A percentile compares a stretch with the other conserved stretches of the same genome.
Conservation (phyloP, 1,140 invertebrate species). For the Diploscapter pachys region DNA sequence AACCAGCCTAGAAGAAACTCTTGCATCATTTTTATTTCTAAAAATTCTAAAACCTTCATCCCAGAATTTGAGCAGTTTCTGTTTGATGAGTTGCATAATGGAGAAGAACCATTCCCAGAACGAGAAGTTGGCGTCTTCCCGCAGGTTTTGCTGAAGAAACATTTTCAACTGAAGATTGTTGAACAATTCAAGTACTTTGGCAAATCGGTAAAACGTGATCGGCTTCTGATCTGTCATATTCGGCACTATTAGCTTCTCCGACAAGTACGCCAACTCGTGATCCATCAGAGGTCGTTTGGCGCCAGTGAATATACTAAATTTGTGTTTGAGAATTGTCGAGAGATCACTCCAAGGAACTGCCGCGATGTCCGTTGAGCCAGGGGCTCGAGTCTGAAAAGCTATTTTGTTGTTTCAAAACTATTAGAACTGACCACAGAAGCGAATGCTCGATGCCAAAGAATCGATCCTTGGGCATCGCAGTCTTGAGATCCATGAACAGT, state of each 20-base stretch:
- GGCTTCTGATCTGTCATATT: constrained; percentile 49
- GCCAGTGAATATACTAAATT: constrained; percentile 51
- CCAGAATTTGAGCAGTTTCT: constrained; percentile 58
- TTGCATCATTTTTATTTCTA: neutral
- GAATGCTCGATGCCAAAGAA: constrained; percentile 58
- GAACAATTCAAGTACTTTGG: constrained; percentile 43
- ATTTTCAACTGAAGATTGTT: neutral
- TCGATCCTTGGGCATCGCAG: constrained; percentile 58
- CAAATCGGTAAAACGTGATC: constrained; percentile 57
- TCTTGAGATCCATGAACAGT: constrained; percentile 58
- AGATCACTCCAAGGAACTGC: constrained; percentile 45
- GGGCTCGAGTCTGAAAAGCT: constrained; percentile 24
- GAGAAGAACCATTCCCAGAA: constrained; percentile 60
- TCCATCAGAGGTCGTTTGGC: constrained; percentile 50
- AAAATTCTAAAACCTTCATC: constrained; percentile 48
- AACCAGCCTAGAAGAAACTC: constrained; percentile 48
- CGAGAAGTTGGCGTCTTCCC: constrained; percentile 55
- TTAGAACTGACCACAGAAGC: constrained; percentile 50
- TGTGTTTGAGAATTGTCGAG: constrained; percentile 20
- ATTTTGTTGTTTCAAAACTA: constrained; percentile 4
- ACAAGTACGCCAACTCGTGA: constrained; percentile 49
- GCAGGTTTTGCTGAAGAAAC: constrained; percentile 51
- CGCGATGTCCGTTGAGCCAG: constrained; percentile 41
- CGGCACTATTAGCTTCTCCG: constrained; percentile 49
- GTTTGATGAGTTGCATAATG: constrained; percentile 59